Evolutionary conservation across 35 echinoderm and acorn worm genomes (phyloP), one percentile per base, ranked within the genome.

Genomic region (Diadema setosum): DNA sequence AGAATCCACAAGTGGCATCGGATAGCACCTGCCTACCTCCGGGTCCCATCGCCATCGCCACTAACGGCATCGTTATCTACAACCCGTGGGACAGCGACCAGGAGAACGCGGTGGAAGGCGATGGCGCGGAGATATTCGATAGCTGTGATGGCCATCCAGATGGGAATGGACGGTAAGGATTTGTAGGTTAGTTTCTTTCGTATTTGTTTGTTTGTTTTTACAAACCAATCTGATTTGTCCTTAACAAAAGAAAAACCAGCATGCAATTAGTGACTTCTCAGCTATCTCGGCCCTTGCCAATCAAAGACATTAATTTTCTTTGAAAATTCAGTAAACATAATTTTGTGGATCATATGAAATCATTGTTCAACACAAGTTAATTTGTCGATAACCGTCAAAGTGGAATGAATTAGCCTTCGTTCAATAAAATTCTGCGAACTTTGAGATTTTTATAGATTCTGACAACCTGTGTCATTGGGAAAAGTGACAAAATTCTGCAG

Each of bases 101-200:
- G 6, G 48, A 81, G 5, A 88, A 95, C 37, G 93, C 93, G 6
- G 93, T 95, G 12, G 83, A 87, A 34, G 90, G 90, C 15, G 83
- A 86, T 0, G 73, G 46, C 5, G 86, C 91, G 5, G 91, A 93
- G 61, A 73, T 75, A 21, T 95, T 95, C 34, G 93, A 95, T 50
- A 16, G 50, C 0, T 95, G 93, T 56, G 90, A 96, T 56, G 94
- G 94, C 18, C 94, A 96, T 75, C 94, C 90, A 23, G 83, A 84
- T 56, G 16, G 8, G 30, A 50, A 45, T 42, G 90, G 31, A 41
- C 39, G 73, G 73, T 52, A 52, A 52, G 9, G n/a, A n/a, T 67
- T 29, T 14, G 63, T 67, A 75, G 8, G 40, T 12, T 36, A 12
- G 21, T 33, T 18, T 35, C 5, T 12, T 7, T 36, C 5, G 6